These are phyloP conservation scores for Petrocephalus sullivani DNA, from an alignment of 2,797 vertebrate species.

Conservation along the genomic window DNA sequence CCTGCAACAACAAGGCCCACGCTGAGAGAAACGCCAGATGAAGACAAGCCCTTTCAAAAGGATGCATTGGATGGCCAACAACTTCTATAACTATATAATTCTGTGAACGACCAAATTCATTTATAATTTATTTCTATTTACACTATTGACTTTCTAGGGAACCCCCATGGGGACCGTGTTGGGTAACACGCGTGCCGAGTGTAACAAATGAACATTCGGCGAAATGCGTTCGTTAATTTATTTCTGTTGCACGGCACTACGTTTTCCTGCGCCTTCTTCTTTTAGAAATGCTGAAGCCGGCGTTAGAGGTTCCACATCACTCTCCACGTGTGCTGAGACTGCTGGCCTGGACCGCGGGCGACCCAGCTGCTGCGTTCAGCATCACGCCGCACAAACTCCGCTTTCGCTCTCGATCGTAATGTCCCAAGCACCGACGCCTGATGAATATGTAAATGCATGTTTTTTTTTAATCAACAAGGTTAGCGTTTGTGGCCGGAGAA, in stretches of 20 bases:
- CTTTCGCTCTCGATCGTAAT: background rate
- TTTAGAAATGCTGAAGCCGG: slow-evolving; percentile 15
- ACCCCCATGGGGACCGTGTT: background rate
- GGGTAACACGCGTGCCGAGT: too few species aligned
- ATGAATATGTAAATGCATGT: slow-evolving; percentile 41
- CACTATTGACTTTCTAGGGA: background rate
- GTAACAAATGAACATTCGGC: background rate
- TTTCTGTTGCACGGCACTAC: background rate
- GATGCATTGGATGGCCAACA: background rate
- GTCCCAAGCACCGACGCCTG: slow-evolving; percentile 38
- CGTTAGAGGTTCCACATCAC: slow-evolving; percentile 4
- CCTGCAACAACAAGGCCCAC: background rate
- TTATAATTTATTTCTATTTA: background rate
- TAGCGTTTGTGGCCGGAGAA: slow-evolving; percentile 51
- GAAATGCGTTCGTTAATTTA: background rate
- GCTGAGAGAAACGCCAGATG: background rate
- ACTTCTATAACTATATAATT: background rate
- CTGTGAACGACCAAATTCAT: background rate
- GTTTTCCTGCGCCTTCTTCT: background rate
- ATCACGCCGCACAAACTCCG: background rate
- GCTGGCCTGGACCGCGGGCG: background rate
- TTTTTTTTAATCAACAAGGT: slow-evolving; percentile 44
- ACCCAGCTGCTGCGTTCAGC: slow-evolving; percentile 17
- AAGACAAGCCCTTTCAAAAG: background rate
- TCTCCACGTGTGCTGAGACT: background rate